These are phyloP conservation scores for Arizona elegans DNA, from an alignment of 2,113 vertebrate species.

Conservation along the genomic window DNA sequence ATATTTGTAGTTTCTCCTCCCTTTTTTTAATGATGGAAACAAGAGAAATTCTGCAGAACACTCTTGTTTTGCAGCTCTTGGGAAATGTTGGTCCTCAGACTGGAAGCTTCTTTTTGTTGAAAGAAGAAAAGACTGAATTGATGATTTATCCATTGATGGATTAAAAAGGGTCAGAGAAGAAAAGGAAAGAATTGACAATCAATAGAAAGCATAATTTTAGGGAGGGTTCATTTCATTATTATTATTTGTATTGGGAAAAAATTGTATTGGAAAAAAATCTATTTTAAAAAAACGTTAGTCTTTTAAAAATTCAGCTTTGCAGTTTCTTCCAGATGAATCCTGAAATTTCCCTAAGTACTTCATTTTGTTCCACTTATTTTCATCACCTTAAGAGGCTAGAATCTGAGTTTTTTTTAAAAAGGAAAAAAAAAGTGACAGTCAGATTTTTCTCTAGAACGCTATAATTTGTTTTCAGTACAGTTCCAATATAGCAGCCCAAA, in stretches of 20 bases:
- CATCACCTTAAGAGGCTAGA: background rate
- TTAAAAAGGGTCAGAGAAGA: background rate
- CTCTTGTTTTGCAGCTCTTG: background rate
- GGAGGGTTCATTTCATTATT: background rate
- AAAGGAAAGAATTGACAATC: background rate
- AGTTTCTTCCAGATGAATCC: background rate
- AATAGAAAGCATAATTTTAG: background rate
- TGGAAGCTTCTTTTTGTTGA: background rate
- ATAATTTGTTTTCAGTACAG: background rate
- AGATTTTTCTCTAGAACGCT: background rate
- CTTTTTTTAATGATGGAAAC: background rate
- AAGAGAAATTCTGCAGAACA: background rate
- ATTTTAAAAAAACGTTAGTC: background rate
- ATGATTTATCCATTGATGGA: background rate
- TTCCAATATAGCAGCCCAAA: background rate
- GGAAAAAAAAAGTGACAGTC: background rate
- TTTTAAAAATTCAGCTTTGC: background rate
- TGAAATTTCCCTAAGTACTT: background rate
- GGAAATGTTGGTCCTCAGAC: background rate
- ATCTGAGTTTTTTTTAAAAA: too few species aligned
- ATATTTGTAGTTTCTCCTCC: background rate
- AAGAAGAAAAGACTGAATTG: background rate
- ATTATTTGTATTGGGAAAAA: background rate
- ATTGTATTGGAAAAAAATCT: background rate
- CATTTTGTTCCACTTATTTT: background rate